These are phyloP conservation scores for Sebastes itinus DNA, from an alignment of 2,797 vertebrate species.

Conservation along the genomic window DNA sequence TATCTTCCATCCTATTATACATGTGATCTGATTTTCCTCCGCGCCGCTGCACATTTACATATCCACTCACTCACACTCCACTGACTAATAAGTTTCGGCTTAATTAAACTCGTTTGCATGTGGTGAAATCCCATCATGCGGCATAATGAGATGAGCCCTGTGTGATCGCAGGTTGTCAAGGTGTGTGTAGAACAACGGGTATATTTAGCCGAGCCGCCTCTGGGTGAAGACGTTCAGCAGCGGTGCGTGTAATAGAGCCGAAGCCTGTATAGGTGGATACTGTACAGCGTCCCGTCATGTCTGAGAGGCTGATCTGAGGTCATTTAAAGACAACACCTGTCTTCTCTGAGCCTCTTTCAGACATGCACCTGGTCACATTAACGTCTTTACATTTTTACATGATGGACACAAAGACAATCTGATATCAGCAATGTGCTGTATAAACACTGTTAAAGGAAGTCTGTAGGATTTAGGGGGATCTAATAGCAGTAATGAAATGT, in stretches of 20 bases:
- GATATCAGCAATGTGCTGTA: not conserved
- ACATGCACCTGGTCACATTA: not conserved
- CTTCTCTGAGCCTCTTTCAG: not conserved
- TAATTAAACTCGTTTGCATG: slow-evolving; percentile 66
- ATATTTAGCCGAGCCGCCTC: slow-evolving; percentile 52
- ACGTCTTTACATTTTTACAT: not conserved
- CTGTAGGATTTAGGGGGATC: no score
- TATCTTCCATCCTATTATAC: slow-evolving; percentile 51
- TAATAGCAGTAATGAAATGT: no score
- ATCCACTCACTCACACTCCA: slow-evolving; percentile 43
- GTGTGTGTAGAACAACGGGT: slow-evolving; percentile 48
- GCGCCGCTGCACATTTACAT: slow-evolving; percentile 46
- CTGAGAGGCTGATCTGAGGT: not conserved
- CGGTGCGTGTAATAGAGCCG: slow-evolving; percentile 36
- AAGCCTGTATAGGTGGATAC: not conserved
- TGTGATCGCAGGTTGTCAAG: slow-evolving; percentile 61
- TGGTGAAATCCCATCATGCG: slow-evolving; percentile 56
- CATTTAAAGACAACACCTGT: not conserved
- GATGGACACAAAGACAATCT: no score
- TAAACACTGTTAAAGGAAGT: no score
- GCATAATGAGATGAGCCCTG: slow-evolving; percentile 58
- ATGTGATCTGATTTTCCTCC: slow-evolving; percentile 47
- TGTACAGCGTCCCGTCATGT: not conserved
- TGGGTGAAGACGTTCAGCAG: slow-evolving; percentile 30
- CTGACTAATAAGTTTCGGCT: slow-evolving; percentile 54